Base-by-base conservation (phyloP, 1,140 invertebrate species). In the Ips typographus region DNA sequence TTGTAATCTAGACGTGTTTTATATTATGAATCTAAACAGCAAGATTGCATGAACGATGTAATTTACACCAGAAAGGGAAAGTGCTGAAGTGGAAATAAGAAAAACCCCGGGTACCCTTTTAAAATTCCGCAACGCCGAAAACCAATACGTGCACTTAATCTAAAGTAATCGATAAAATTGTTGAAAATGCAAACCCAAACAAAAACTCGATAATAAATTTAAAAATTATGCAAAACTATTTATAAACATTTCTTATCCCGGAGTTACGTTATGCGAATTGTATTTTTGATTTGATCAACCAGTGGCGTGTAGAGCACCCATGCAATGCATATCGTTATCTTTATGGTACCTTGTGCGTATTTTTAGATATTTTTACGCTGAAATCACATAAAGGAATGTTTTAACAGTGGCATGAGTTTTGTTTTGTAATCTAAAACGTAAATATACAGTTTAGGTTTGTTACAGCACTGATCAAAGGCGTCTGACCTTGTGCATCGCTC, bases 401-500 rank as follows among this genome's bases (percentile, higher is more conserved):
- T n/a, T n/a, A n/a, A 36, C n/a, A n/a, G 42, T 43, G 0, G 40
- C 1, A 42, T 41, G 8, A 60, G 8, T 3, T 42, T 37, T 7
- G 37, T 3, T 36, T 56, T 56, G 22, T 8, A 47, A 56, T 56
- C 38, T 2, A 7, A 36, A 36, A 36, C 7, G 3, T 4, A 56
- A 7, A 56, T 36, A 38, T 56, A 7, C n/a, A 4, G 8, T 7
- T 6, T 42, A 5, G 2, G 38, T 40, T 36, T 40, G 64, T 40
- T 66, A 57, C 64, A 7, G 40, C 64, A 66, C 64, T 66, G 64
- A 7, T 66, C 8, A 8, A 43, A 60, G 8, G 43, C 59, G 59
- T 62, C 43, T 69, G 67, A 69, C 67, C 67, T 69, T 69, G 67
- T 69, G 67, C 67, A 59, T 70, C 61, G 52, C 62, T 58, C 44